These are phyloP conservation scores for Schrankia costaestrigalis DNA, from an alignment of 2,888 invertebrate genomes.

Conservation along the genomic window DNA sequence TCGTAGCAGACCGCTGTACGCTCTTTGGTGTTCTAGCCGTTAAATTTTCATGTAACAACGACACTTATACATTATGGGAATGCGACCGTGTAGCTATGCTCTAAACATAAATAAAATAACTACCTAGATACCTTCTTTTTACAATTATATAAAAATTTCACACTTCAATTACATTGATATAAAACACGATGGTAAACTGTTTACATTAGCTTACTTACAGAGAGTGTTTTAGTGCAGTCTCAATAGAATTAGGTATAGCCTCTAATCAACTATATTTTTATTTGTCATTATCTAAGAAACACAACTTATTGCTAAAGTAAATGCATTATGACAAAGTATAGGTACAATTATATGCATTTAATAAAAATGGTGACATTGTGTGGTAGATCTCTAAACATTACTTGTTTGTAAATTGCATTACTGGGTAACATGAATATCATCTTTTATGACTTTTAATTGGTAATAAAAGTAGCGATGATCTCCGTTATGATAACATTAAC, in stretches of 20 bases:
- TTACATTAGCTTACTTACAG: conserved; percentile 15
- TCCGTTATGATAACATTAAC: too few relatives aligned
- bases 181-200: too few relatives aligned
- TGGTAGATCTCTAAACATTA: conserved; percentile 9
- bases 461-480: too few relatives aligned
- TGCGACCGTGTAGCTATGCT: conserved; percentile 31
- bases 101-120: conserved; percentile 31
- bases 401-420: too few relatives aligned
- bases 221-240: conserved; percentile 32
- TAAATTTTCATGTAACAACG: conserved; percentile 44
- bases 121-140: conserved; percentile 23
- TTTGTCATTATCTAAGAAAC: conserved; percentile 22
- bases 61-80: conserved; percentile 36
- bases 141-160: conserved; percentile 27
- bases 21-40: conserved; percentile 80
- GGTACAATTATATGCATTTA: conserved; percentile 13
- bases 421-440: too few relatives aligned
- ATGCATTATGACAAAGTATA: conserved; percentile 34
- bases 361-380: conserved; percentile 17
- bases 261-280: conserved; percentile 30
- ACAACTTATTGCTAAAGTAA: conserved; percentile 32
- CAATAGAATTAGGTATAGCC: conserved; percentile 36
- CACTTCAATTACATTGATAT: conserved; percentile 30
- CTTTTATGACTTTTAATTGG: too few relatives aligned
- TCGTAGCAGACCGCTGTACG: conserved; percentile 35